Base-by-base conservation (phyloP, 2,113 vertebrate genomes). In the Sceloporus undulatus region DNA sequence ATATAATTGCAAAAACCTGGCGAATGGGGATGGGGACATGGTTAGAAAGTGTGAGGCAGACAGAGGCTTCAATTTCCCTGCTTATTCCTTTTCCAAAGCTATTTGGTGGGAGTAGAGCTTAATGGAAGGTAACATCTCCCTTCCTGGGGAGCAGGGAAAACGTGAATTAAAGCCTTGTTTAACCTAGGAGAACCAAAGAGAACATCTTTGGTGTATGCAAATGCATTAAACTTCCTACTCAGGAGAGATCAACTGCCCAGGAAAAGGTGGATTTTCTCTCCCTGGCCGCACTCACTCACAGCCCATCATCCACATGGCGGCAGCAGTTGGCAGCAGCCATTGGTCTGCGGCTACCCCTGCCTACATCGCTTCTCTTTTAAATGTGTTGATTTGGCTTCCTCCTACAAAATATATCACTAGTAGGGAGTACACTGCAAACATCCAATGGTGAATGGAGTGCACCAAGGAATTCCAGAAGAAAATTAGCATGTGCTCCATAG, bases 1-100 rank as follows among this genome's bases (percentile, higher is more conserved):
- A 40, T 1, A 13, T 88, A 90, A 91, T 23, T 88, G 38, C 34
- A 88, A 87, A 91, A 91, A 91, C 11, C 52, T 0, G n/a, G 75
- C 81, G 76, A 38, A 62, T 90, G 90, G 88, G 40, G 87, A 88
- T 70, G 13, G 16, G 7, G 42, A 68, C 1, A 7, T 0, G 0
- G 56, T 48, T 62, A 76, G 7, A 88, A 62, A 91, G 1, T 1
- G 13, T 66, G 9, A 0, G 2, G 68, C 10, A 73, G 16, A 73
- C 2, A 19, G 2, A 79, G 23, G 76, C 29, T 42, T 42, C 1
- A 14, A 11, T 34, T 40, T 52, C 40, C 42, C 23, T 4, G 6
- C 40, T 27, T 75, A 75, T 48, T 38, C 66, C 66, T 59, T 59
- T 10, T 42, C 11, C 42, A 84, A 84, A 84, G 68, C 29, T 27